Conservation (phyloP, 2,797 vertebrate species). For the Otolemur crassicaudatus region DNA sequence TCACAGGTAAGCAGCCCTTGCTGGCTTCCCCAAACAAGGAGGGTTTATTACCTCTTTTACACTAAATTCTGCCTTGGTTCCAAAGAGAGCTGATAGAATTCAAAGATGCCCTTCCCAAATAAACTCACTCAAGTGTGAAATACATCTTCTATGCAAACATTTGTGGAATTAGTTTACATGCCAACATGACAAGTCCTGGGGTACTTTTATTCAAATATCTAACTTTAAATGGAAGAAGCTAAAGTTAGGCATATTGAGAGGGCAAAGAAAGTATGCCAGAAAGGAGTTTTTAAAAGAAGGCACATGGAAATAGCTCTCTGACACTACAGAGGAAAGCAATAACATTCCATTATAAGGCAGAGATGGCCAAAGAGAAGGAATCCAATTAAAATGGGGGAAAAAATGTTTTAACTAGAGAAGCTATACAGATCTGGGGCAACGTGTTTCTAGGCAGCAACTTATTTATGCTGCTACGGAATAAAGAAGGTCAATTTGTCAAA, state of each 20-base stretch:
- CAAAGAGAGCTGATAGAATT: not conserved
- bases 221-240: not conserved
- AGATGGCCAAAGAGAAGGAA: slow-evolving; percentile 18
- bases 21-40: not conserved
- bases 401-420: not conserved
- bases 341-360: not conserved
- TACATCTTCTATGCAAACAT: not conserved
- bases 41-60: not conserved
- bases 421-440: not conserved
- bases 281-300: not conserved
- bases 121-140: not conserved
- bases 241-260: not conserved
- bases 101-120: not conserved
- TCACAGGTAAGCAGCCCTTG: not conserved
- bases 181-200: not conserved
- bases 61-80: not conserved
- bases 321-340: not conserved
- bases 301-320: not conserved
- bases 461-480: not conserved
- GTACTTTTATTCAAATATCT: not conserved
- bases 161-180: not conserved
- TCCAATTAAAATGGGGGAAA: not conserved
- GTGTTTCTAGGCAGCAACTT: not conserved
- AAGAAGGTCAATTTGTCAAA: slow-evolving; percentile 52
- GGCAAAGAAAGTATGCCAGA: not conserved